Conservation (phyloP, 2,888 invertebrate species). For the Carabus problematicus region DNA sequence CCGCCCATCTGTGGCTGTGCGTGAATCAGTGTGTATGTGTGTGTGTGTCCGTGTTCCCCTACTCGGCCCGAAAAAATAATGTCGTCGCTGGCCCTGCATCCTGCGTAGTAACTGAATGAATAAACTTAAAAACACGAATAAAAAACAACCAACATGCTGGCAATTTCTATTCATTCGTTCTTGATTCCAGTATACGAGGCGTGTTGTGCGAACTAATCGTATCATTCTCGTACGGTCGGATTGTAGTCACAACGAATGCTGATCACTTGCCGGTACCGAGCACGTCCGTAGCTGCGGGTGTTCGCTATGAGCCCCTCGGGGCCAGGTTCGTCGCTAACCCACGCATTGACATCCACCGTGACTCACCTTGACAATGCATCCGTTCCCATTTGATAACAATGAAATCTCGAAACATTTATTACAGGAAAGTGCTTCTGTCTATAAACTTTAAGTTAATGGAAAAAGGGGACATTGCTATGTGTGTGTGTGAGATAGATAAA, state of each 20-base stretch:
- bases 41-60: constrained; percentile 13
- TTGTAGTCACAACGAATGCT: too few species aligned
- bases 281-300: constrained; percentile 11
- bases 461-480: constrained; percentile 27
- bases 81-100: constrained; percentile 10
- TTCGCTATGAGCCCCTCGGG: neutral
- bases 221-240: too few species aligned
- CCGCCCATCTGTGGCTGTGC: neutral
- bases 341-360: constrained; percentile 28
- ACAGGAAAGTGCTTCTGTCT: constrained; percentile 24
- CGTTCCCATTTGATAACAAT: constrained; percentile 40
- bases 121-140: too few species aligned
- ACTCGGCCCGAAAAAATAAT: neutral
- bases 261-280: neutral
- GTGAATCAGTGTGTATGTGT: constrained; percentile 5
- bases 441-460: constrained; percentile 18
- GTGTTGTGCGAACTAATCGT: too few species aligned
- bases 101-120: too few species aligned
- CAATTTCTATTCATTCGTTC: too few species aligned
- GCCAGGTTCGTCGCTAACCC: constrained; percentile 24
- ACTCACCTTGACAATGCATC: constrained; percentile 20
- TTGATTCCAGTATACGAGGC: too few species aligned
- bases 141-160: too few species aligned
- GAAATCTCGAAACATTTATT: constrained; percentile 24
- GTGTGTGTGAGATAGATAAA: constrained; percentile 16